Conservation (phyloP, 2,888 invertebrate species). For the Cinara cedri region DNA sequence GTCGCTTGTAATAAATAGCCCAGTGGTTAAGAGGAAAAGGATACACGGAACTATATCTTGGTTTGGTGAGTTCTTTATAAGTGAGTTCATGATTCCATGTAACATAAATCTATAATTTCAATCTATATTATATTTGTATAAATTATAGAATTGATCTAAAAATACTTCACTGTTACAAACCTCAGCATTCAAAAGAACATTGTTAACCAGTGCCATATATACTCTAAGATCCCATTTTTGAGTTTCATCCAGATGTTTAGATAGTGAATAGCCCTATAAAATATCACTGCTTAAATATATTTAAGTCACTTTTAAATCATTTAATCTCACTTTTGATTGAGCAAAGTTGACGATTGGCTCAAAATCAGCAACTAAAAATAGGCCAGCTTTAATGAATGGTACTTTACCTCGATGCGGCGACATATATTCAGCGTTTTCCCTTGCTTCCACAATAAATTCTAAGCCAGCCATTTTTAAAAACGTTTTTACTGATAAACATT, state of each 20-base stretch:
- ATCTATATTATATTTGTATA: no score
- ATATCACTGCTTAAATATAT: neutral
- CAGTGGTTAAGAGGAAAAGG: conserved; percentile 90
- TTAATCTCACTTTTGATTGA: conserved; percentile 71
- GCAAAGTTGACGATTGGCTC: conserved; percentile 91
- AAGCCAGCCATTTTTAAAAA: conserved; percentile 92
- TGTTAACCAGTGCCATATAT: conserved; percentile 87
- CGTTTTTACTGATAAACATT: conserved; percentile 89
- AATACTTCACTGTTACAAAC: conserved; percentile 63
- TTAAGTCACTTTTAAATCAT: neutral
- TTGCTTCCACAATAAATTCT: conserved; percentile 79
- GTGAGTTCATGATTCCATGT: conserved; percentile 85
- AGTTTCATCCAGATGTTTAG: conserved; percentile 45
- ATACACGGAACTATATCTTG: conserved; percentile 86
- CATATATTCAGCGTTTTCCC: conserved; percentile 94
- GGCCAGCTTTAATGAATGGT: conserved; percentile 90
- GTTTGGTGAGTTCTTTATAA: conserved; percentile 79
- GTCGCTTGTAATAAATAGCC: conserved; percentile 79
- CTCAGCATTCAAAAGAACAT: conserved; percentile 90
- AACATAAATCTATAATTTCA: conserved; percentile 72
- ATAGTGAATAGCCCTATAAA: conserved; percentile 55
- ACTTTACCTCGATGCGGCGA: conserved; percentile 89
- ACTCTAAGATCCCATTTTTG: conserved; percentile 87
- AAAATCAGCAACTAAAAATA: conserved; percentile 86
- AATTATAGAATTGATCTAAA: conserved; percentile 72